Conservation (phyloP, 2,888 invertebrate genomes). For the Dermolepida albohirtum region DNA sequence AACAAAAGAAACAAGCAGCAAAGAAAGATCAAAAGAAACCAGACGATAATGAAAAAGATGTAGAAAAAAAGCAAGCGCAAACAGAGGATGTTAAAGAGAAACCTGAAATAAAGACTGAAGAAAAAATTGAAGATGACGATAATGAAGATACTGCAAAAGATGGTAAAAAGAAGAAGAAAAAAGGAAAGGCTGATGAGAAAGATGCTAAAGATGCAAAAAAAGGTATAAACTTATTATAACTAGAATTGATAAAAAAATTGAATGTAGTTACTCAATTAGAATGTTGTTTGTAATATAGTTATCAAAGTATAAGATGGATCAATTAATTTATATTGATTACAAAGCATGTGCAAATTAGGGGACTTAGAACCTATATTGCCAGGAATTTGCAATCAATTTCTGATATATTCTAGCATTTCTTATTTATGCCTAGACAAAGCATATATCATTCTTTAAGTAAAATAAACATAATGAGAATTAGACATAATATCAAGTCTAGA, state of each 20-base stretch:
- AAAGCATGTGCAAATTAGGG: too few species aligned
- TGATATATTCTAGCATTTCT: too few species aligned
- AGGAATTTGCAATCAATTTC: too few species aligned
- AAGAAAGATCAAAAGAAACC: conserved; percentile 48
- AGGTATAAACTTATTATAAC: conserved; percentile 60
- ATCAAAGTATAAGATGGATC: too few species aligned
- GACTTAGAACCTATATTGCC: too few species aligned
- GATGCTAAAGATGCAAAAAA: conserved; percentile 70
- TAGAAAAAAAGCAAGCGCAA: conserved; percentile 56
- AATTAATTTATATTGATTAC: too few species aligned
- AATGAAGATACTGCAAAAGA: conserved; percentile 56
- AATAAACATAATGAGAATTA: too few species aligned
- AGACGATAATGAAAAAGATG: conserved; percentile 49
- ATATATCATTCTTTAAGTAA: background rate
- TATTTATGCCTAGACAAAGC: background rate
- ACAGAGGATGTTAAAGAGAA: conserved; percentile 55
- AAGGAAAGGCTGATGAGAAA: conserved; percentile 66
- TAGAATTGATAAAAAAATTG: too few species aligned
- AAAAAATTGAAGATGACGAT: conserved; percentile 54
- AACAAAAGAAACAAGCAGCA: conserved; percentile 62
- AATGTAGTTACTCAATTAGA: too few species aligned
- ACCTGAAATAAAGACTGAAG: conserved; percentile 63
- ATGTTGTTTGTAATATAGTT: too few species aligned
- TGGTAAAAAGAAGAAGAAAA: conserved; percentile 66
- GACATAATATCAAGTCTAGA: too few species aligned